phyloP scores from a whole-genome alignment of 2,797 vertebrate species.

The Enteromius argenteus region DNA sequence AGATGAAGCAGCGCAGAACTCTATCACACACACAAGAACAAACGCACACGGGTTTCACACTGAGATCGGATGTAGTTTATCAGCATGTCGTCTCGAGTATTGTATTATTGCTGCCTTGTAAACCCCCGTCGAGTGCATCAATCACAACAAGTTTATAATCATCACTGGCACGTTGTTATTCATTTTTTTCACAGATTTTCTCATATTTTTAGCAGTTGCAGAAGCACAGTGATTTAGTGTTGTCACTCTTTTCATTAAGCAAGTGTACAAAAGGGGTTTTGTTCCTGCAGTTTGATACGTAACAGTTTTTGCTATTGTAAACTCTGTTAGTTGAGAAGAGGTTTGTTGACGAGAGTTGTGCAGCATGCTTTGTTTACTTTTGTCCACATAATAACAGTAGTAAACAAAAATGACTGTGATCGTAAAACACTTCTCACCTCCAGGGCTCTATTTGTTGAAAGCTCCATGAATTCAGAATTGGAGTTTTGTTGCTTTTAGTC shows the following conservation, averaged over 20 bases:
- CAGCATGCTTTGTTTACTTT: neutral
- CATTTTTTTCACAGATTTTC: neutral
- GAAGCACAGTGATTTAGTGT: neutral
- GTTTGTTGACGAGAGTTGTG: neutral
- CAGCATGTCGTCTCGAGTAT: conserved; percentile 56
- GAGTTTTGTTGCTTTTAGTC: neutral
- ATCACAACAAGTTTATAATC: conserved; percentile 56
- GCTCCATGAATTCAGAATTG: neutral
- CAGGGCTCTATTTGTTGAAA: neutral
- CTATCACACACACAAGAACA: conserved; percentile 29
- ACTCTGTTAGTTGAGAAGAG: neutral
- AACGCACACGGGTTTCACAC: conserved; percentile 33
- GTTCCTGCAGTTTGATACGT: neutral
- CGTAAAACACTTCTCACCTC: conserved; percentile 1
- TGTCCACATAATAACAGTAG: neutral
- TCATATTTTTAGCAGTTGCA: neutral
- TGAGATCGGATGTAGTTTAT: conserved; percentile 60
- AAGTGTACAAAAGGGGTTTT: neutral
- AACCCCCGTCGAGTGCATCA: conserved; percentile 55
- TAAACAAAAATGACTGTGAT: neutral
- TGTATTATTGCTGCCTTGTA: conserved; percentile 54
- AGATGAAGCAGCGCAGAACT: conserved; percentile 46
- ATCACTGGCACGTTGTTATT: conserved; percentile 25
- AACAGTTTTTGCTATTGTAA: conserved; percentile 1
- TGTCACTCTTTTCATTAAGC: conserved; percentile 3